phyloP scores from a whole-genome alignment of 2,888 invertebrate species.

The Pemphredon lugubris region DNA sequence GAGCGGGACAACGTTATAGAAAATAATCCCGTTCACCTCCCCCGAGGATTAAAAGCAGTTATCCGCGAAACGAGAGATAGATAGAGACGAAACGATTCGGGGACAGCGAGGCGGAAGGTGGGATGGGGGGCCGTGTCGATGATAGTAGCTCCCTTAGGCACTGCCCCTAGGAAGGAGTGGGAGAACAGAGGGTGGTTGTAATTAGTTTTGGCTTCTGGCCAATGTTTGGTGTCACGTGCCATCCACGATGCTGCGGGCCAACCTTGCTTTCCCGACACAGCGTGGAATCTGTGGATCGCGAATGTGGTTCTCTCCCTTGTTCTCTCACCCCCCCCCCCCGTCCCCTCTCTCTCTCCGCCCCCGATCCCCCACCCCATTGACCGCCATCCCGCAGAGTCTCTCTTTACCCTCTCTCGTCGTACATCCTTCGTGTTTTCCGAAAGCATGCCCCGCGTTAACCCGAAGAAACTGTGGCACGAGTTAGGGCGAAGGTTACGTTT shows the following conservation, averaged over 20 bases:
- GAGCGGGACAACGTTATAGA: no score
- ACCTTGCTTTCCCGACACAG: conserved; percentile 38
- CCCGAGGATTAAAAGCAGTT: no score
- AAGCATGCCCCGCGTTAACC: no score
- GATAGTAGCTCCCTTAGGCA: conserved; percentile 4
- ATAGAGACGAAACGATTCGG: no score
- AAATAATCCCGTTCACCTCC: no score
- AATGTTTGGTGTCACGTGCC: conserved; percentile 68
- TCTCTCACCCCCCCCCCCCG: background rate
- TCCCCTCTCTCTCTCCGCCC: background rate
- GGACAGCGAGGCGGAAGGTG: background rate
- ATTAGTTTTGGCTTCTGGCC: conserved; percentile 70
- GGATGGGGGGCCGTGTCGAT: conserved; percentile 23
- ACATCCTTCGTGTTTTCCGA: background rate
- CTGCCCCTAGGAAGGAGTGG: conserved; percentile 2
- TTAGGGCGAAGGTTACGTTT: background rate
- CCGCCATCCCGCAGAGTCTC: background rate
- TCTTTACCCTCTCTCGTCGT: background rate
- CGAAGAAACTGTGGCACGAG: no score
- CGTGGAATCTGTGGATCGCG: conserved; percentile 62
- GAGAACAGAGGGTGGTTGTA: conserved; percentile 48
- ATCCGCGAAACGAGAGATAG: no score
- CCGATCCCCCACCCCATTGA: no score
- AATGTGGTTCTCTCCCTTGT: conserved; percentile 11
- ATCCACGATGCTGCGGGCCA: conserved; percentile 17